Evolutionary conservation across 2,113 vertebrate genomes (phyloP).

Genomic region (human): DNA sequence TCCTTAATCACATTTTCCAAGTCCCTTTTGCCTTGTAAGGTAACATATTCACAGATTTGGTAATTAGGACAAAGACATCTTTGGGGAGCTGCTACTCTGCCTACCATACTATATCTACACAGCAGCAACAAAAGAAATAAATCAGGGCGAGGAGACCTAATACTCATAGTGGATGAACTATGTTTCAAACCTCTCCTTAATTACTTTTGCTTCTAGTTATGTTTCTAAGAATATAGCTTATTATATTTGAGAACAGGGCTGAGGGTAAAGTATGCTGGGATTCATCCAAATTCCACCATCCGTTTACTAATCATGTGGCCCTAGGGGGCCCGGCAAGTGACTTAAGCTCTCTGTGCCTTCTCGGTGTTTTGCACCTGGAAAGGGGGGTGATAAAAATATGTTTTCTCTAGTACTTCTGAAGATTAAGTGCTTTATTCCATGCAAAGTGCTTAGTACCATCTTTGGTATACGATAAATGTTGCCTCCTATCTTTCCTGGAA

Average conservation of each 20-base stretch:
- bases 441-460: not conserved
- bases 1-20: not conserved
- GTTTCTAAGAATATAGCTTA: not conserved
- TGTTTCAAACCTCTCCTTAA: not conserved
- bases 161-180: not conserved
- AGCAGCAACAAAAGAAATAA: not conserved
- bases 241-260: not conserved
- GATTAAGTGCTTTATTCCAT: not conserved
- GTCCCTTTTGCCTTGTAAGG: not conserved
- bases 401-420: not conserved
- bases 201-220: not conserved
- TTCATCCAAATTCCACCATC: not conserved
- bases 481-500: not conserved
- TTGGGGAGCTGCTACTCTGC: not conserved
- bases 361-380: not conserved
- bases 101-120: not conserved
- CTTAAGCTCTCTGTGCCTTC: not conserved
- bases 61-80: not conserved
- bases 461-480: not conserved
- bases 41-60: not conserved
- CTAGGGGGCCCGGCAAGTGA: not conserved
- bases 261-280: not conserved
- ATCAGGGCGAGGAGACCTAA: not conserved
- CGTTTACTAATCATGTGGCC: not conserved
- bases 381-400: not conserved